phyloP scores from a whole-genome alignment of 2,797 vertebrate genomes.

The Rhynchotus rufescens region DNA sequence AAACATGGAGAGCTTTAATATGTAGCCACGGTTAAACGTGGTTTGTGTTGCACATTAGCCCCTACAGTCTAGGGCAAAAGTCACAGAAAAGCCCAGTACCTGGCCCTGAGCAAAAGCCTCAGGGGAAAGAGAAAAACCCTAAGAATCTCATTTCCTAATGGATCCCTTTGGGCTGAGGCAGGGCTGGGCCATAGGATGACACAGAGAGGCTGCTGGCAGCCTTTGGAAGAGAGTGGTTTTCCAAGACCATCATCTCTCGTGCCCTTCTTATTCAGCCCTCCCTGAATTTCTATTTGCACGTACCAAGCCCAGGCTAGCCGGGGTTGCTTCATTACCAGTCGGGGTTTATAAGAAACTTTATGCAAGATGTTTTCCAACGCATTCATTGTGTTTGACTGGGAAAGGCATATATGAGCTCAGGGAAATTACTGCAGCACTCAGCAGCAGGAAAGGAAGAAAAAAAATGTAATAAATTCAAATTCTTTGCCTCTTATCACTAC shows the following conservation, averaged over 20 bases:
- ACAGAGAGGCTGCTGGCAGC: neutral
- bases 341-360: slow-evolving; percentile 7
- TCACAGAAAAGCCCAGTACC: neutral
- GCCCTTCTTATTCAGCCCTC: neutral
- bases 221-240: neutral
- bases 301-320: neutral
- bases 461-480: slow-evolving; percentile 65
- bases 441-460: slow-evolving; percentile 42
- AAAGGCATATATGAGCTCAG: slow-evolving; percentile 18
- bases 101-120: neutral
- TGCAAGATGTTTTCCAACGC: neutral
- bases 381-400: neutral
- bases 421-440: slow-evolving; percentile 55
- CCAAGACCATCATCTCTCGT: neutral
- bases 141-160: neutral
- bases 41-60: neutral
- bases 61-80: neutral
- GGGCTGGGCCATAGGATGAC: neutral
- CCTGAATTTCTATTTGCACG: neutral
- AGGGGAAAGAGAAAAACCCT: neutral
- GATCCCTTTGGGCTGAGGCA: neutral
- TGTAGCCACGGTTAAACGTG: neutral
- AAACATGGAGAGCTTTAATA: neutral
- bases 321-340: neutral
- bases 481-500: slow-evolving; percentile 70